Evolutionary conservation across 2,113 vertebrate species (phyloP), one percentile per base, ranked within the genome.

Genomic region (Cisticola juncidis): DNA sequence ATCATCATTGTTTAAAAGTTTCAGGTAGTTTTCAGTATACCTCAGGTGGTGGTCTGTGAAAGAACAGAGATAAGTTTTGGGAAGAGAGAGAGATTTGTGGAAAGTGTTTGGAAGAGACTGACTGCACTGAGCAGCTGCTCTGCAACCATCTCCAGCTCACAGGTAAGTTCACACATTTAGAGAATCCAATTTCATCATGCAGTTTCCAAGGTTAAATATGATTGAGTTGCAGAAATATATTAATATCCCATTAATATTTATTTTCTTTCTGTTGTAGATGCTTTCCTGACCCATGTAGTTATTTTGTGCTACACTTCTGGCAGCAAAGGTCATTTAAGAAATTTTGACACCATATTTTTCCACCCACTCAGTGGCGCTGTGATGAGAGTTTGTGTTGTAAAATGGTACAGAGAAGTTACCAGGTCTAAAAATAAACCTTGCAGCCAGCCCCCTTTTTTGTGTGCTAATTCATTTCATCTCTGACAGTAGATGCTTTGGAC

Each of bases 361-460:
- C 45, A 70, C 76, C 54, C 71, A 38, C 91, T 90, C 36, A 44
- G 44, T 40, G 69, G 29, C 61, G 15, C 54, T 65, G 56, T 38
- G 38, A 25, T 48, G 62, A 77, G 68, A 31, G 9, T 88, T 80
- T 73, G 54, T 83, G 58, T 57, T 68, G 42, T 57, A 48, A 88
- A 73, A 40, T 1, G 2, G 35, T 73, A 45, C 71, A 61, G 11
- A 38, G 40, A 86, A 73, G 38, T 73, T 92, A 95, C 45, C 22
- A 25, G 14, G 38, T 40, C 80, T 94, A 94, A 91, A 94, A 92
- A 93, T 88, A 85, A 88, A 53, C 23, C 48, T 69, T 66, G 62
- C 64, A 69, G 16, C 38, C 44, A 93, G 4, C 18, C 29, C 19
- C 15, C 64, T 81, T 74, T 78, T 51, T 51, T 72, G 23, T 60